phyloP scores from a whole-genome alignment of 2,113 vertebrate species.

The Orycteropus afer region DNA sequence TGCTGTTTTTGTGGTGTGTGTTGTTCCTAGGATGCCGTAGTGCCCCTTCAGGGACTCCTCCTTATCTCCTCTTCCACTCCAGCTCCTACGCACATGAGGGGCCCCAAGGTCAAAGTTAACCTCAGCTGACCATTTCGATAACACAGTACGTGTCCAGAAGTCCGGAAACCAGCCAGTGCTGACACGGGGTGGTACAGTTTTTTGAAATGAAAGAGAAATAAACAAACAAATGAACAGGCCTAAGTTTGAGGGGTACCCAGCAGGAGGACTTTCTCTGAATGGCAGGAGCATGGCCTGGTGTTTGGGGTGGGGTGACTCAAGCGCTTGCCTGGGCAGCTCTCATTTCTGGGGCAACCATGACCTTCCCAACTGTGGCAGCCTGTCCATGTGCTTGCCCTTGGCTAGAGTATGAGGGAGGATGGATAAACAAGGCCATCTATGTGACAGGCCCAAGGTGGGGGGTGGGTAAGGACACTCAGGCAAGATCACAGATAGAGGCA shows the following conservation, averaged over 20 bases:
- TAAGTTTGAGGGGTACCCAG: no score
- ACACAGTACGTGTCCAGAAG: background rate
- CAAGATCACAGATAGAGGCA: background rate
- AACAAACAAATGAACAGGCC: background rate
- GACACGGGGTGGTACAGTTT: background rate
- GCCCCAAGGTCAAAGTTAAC: background rate
- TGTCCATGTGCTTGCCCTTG: background rate
- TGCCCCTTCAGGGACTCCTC: background rate
- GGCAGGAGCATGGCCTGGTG: background rate
- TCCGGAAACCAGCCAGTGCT: background rate
- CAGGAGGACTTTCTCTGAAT: background rate
- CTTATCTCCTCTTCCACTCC: background rate
- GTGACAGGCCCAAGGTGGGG: background rate
- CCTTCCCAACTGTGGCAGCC: background rate
- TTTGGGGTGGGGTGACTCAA: background rate
- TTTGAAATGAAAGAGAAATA: background rate
- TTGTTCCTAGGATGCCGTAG: background rate
- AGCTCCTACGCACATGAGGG: background rate
- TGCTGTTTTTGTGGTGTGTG: background rate
- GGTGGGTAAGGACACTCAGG: no score
- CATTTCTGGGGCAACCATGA: background rate
- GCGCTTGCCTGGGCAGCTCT: background rate
- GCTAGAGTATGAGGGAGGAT: background rate
- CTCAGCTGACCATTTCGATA: background rate
- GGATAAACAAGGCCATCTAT: fast-evolving